phyloP scores from a whole-genome alignment of 1,140 invertebrate genomes.

The Drosophila pseudoananassae region DNA sequence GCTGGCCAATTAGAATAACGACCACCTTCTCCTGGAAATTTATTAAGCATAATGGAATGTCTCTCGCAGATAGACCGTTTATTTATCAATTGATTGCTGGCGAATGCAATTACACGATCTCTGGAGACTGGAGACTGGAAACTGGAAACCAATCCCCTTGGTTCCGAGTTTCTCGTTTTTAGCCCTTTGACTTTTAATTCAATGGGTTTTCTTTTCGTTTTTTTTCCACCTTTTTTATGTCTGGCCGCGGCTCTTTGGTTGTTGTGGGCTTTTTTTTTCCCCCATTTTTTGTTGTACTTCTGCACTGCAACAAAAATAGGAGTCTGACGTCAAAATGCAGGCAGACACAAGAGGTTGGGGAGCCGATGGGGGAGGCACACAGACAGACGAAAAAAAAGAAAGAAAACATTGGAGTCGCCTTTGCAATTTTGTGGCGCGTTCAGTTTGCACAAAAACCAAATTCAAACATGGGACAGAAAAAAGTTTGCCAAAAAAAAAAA shows the following conservation, averaged over 20 bases:
- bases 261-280: constrained; percentile 15
- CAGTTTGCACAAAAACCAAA: constrained; percentile 45
- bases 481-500: constrained; percentile 5
- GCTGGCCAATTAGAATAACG: constrained; percentile 77
- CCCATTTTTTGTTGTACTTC: constrained; percentile 15
- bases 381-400: constrained; percentile 6
- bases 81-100: constrained; percentile 61
- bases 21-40: constrained; percentile 68
- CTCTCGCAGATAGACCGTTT: constrained; percentile 44
- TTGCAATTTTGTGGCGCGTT: constrained; percentile 68
- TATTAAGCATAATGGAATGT: constrained; percentile 74
- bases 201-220: constrained; percentile 29
- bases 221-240: constrained; percentile 62
- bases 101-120: constrained; percentile 60
- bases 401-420: constrained; percentile 59
- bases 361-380: constrained; percentile 1
- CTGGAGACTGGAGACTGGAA: not conserved
- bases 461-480: constrained; percentile 45
- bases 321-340: constrained; percentile 74
- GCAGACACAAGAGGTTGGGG: constrained; percentile 18
- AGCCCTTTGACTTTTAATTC: constrained; percentile 41
- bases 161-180: constrained; percentile 11
- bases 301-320: constrained; percentile 50
- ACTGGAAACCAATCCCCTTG: constrained; percentile 16
- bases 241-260: constrained; percentile 41